These are phyloP conservation scores for Melangyna quadrimaculata DNA, from an alignment of 2,888 invertebrate species.

Conservation along the genomic window DNA sequence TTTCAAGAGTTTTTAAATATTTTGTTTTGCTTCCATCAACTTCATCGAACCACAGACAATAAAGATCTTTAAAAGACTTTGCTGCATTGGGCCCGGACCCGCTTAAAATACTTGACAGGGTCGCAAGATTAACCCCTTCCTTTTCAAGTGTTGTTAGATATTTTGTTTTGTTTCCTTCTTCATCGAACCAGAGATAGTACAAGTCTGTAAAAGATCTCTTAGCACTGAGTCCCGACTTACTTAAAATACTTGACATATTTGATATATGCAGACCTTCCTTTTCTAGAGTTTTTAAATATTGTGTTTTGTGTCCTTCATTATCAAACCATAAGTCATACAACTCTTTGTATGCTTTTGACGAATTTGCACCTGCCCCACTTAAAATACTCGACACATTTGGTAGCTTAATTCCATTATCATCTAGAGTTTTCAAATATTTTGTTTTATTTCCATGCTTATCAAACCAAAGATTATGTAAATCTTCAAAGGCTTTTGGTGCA, in stretches of 20 bases:
- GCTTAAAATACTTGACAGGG: slow-evolving; percentile 11
- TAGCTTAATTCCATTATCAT: slow-evolving; percentile 3
- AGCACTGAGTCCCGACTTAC: not conserved
- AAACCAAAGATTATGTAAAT: slow-evolving; percentile 12
- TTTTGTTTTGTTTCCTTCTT: slow-evolving; percentile 1
- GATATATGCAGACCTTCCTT: not conserved
- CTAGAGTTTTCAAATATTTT: not conserved
- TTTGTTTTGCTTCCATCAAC: slow-evolving; percentile 21
- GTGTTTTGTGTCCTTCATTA: not conserved
- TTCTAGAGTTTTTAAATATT: not conserved
- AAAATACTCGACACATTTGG: slow-evolving; percentile 16
- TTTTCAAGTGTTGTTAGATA: slow-evolving; percentile 10
- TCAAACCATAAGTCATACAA: slow-evolving; percentile 30
- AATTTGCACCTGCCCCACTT: not conserved
- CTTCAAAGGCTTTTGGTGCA: not conserved
- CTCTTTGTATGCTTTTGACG: not conserved
- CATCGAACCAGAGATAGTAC: slow-evolving; percentile 21
- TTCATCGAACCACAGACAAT: slow-evolving; percentile 13
- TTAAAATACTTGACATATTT: slow-evolving; percentile 5
- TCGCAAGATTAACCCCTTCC: not conserved
- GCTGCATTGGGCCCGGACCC: not conserved
- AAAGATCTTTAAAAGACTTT: slow-evolving; percentile 12
- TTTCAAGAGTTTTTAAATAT: not conserved
- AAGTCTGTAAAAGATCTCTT: not conserved
- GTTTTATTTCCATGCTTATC: slow-evolving; percentile 1